Percentiles rank a stretch among this genome's conserved stretches.
Conservation (phyloP, 2,113 vertebrate genomes). For the Dicerorhinus sumatrensis region DNA sequence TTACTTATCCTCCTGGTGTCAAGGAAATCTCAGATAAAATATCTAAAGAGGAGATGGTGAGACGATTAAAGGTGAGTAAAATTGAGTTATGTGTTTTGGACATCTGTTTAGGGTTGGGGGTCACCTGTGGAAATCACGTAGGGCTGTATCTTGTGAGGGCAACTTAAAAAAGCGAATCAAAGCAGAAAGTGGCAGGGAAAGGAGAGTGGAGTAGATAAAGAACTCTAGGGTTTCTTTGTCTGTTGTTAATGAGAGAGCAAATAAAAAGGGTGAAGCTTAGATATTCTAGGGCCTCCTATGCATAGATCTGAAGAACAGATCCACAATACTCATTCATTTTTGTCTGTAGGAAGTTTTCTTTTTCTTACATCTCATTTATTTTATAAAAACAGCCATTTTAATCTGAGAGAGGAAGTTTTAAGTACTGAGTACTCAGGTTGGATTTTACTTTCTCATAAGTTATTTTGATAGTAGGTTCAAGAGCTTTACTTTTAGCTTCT, state of each 20-base stretch:
- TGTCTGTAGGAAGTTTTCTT: neutral
- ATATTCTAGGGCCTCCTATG: neutral
- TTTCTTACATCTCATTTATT: neutral
- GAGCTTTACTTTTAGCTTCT: neutral
- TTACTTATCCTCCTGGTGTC: slow-evolving; percentile 99
- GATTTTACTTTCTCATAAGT: neutral
- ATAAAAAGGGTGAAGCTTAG: neutral
- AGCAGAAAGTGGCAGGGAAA: neutral
- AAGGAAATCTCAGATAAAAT: slow-evolving; percentile 99
- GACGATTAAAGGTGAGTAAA: slow-evolving; percentile 95
- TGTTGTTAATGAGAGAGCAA: neutral
- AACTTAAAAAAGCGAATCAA: neutral
- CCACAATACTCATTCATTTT: neutral
- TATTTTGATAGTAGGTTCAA: slow-evolving; percentile 18
- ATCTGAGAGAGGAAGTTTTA: neutral
- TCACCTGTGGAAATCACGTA: neutral
- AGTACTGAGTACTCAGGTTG: neutral
- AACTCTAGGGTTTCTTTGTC: neutral
- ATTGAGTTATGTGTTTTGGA: neutral
- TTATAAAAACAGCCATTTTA: neutral
- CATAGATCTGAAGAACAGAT: neutral
- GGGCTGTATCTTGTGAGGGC: neutral
- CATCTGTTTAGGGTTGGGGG: neutral
- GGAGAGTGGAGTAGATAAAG: neutral
- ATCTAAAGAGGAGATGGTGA: slow-evolving; percentile 99